Conservation (phyloP, 2,888 invertebrate genomes). For the Quadroppia sp. region DNA sequence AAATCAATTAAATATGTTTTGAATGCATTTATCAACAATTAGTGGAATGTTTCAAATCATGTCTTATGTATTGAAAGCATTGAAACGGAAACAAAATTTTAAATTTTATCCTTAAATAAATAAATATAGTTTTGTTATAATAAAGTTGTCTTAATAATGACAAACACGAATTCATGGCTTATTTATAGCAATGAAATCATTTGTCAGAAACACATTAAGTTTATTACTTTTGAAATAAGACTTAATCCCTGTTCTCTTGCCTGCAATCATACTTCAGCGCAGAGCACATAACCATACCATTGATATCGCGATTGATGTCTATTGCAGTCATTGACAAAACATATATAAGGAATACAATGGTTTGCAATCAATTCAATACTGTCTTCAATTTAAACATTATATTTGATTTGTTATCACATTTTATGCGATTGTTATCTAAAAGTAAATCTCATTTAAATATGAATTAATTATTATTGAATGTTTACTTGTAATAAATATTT, state of each 20-base stretch:
- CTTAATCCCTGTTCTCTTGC: neutral
- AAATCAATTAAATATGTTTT: neutral
- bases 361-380: no score
- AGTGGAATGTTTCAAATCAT: neutral
- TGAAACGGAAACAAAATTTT: no score
- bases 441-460: no score
- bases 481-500: neutral
- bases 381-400: no score
- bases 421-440: no score
- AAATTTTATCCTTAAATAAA: conserved; percentile 12
- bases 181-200: neutral
- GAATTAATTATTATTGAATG: no score
- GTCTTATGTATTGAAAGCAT: neutral
- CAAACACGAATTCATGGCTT: neutral
- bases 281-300: neutral
- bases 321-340: neutral
- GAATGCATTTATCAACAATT: no score
- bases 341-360: no score
- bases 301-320: neutral
- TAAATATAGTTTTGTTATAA: neutral
- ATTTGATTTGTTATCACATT: no score
- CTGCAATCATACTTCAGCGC: conserved; percentile 29
- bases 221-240: conserved; percentile 1
- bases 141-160: neutral
- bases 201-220: conserved; percentile 11